phyloP scores from a whole-genome alignment of 2,888 invertebrate species.

The Clitarchus hookeri region DNA sequence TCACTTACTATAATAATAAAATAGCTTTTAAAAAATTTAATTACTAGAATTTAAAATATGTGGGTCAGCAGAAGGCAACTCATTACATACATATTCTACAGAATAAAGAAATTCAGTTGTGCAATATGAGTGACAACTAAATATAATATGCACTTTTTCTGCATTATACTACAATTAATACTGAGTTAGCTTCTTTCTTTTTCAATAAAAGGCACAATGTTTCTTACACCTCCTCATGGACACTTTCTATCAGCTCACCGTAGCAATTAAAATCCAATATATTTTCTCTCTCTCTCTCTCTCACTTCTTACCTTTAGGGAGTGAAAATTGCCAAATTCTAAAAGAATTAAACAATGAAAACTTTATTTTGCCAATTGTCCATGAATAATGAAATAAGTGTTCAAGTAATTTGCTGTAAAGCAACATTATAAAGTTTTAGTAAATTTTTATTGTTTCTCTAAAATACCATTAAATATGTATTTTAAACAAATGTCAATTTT shows the following conservation, averaged over 20 bases:
- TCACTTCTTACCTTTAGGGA: not conserved
- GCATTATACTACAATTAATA: not conserved
- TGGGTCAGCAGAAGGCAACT: not conserved
- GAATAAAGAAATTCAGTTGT: not conserved
- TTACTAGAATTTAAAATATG: not conserved
- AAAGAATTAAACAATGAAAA: not conserved
- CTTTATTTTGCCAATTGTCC: not conserved
- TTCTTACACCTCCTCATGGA: not conserved
- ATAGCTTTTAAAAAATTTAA: not conserved
- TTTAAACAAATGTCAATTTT: constrained; percentile 11
- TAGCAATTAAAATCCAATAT: not conserved
- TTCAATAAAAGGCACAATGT: constrained; percentile 14
- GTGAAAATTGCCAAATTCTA: not conserved
- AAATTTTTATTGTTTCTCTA: not conserved
- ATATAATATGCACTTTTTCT: not conserved
- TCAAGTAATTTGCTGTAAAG: not conserved
- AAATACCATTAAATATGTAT: not conserved
- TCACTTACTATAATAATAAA: not conserved
- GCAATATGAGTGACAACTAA: not conserved
- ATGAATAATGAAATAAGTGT: not conserved
- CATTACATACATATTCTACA: not conserved
- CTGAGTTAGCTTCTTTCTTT: constrained; percentile 14
- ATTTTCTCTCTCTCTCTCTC: not conserved
- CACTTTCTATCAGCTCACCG: not conserved
- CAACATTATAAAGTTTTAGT: not conserved